phyloP scores from a whole-genome alignment of 2,888 invertebrate species.

The Aphodius sticticus region DNA sequence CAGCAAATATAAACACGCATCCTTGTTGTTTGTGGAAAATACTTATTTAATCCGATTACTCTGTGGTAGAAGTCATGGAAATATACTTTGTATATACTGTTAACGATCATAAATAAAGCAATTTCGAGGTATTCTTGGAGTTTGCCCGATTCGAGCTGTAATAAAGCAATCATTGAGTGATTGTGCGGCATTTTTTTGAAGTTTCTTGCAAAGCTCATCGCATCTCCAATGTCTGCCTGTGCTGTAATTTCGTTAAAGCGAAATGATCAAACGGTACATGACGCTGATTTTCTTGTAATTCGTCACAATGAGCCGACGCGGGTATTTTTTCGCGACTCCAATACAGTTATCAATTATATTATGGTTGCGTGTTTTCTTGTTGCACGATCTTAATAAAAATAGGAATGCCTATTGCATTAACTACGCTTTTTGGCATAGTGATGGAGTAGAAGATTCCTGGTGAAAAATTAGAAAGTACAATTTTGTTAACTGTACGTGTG shows the following conservation, averaged over 20 bases:
- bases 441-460: no score
- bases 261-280: not conserved
- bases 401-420: not conserved
- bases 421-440: not conserved
- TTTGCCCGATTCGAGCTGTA: not conserved
- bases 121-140: not conserved
- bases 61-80: not conserved
- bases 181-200: not conserved
- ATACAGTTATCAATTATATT: not conserved
- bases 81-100: not conserved
- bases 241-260: not conserved
- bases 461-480: no score
- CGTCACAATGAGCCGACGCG: not conserved
- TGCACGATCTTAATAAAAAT: not conserved
- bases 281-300: not conserved
- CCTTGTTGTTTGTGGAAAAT: not conserved
- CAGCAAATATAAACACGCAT: not conserved
- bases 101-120: not conserved
- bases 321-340: not conserved
- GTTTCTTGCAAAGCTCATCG: not conserved
- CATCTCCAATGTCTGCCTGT: not conserved
- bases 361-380: not conserved
- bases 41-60: not conserved
- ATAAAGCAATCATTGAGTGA: not conserved
- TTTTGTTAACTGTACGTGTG: no score